phyloP scores from a whole-genome alignment of 1,140 invertebrate genomes.

The Linepithema humile region DNA sequence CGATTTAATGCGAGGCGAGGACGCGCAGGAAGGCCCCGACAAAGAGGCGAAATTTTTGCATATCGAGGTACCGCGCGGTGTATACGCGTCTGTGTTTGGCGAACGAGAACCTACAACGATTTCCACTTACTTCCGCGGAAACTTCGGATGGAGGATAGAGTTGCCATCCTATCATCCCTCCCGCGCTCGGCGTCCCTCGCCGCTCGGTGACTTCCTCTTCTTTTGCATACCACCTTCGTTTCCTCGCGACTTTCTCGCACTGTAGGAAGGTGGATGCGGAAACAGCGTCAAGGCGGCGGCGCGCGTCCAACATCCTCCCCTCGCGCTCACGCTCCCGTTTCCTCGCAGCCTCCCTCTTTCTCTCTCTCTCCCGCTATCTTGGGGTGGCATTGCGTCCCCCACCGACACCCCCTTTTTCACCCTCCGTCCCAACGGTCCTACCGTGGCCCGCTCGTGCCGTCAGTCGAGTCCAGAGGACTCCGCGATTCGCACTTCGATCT shows the following conservation, averaged over 20 bases:
- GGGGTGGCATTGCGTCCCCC: conserved; percentile 48
- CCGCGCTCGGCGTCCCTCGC: not conserved
- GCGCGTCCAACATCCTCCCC: conserved; percentile 60
- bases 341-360: conserved; percentile 23
- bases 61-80: conserved; percentile 13
- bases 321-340: conserved; percentile 1
- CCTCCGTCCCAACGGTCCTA: conserved; percentile 60
- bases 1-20: conserved; percentile 58
- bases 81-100: conserved; percentile 55
- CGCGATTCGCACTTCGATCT: conserved; percentile 70
- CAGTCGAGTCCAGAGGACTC: conserved; percentile 74
- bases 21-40: not conserved
- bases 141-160: conserved; percentile 56
- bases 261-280: conserved; percentile 49
- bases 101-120: conserved; percentile 70
- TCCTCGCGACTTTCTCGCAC: conserved; percentile 42
- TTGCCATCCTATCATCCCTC: conserved; percentile 27
- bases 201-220: conserved; percentile 14
- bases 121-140: conserved; percentile 73
- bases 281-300: conserved; percentile 73
- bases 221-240: conserved; percentile 50
- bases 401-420: conserved; percentile 56
- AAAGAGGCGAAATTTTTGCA: conserved; percentile 48
- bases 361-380: conserved; percentile 55
- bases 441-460: conserved; percentile 60